Percentiles rank a stretch among this genome's conserved stretches.
These are phyloP conservation scores for Dendroctonus ponderosae DNA, from an alignment of 1,140 invertebrate genomes.

Conservation along the genomic window DNA sequence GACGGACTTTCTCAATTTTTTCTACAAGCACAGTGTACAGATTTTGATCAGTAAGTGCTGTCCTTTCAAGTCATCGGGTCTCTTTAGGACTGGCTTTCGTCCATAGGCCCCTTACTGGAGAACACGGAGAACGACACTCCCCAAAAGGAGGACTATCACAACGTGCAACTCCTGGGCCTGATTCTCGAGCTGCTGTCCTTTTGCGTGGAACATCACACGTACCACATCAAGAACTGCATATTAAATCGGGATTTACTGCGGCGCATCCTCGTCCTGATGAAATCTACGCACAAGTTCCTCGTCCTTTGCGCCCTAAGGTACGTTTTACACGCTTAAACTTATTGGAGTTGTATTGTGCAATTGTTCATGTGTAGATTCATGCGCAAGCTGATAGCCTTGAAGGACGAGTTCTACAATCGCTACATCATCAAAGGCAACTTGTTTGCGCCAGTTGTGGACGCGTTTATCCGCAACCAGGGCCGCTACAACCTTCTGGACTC, in stretches of 20 bases:
- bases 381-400: conserved; percentile 94
- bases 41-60: conserved; percentile 75
- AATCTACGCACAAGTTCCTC: conserved; percentile 96
- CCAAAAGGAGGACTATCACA: conserved; percentile 91
- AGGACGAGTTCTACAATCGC: conserved; percentile 97
- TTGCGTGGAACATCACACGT: conserved; percentile 99
- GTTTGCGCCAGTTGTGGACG: conserved; percentile 94
- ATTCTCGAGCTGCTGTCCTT: conserved; percentile 97
- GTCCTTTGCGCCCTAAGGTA: conserved; percentile 84
- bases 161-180: conserved; percentile 90
- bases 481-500: conserved; percentile 97
- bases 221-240: conserved; percentile 98
- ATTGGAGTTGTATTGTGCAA: background rate
- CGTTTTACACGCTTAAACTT: conserved; percentile 5
- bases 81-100: background rate
- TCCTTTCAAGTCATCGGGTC: too few relatives aligned
- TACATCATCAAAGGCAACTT: conserved; percentile 95
- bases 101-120: conserved; percentile 77
- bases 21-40: conserved; percentile 98
- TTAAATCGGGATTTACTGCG: conserved; percentile 94
- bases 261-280: conserved; percentile 93
- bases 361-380: conserved; percentile 68
- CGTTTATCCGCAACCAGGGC: conserved; percentile 94
- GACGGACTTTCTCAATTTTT: conserved; percentile 96
- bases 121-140: conserved; percentile 88